These are phyloP conservation scores for Carduelis carduelis DNA, from an alignment of 2,797 vertebrate species.

Conservation along the genomic window DNA sequence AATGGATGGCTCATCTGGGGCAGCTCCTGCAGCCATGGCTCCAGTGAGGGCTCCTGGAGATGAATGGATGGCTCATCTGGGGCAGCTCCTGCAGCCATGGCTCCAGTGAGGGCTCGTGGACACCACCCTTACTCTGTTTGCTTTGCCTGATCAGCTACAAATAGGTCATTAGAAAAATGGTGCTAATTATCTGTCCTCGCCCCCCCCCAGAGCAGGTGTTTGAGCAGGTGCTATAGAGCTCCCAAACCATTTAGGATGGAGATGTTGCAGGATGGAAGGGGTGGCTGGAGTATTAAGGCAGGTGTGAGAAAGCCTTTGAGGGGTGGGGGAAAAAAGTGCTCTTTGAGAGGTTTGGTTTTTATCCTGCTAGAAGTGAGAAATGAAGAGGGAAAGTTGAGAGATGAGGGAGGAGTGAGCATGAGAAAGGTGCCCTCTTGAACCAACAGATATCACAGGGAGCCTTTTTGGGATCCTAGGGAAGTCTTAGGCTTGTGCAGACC, in stretches of 20 bases:
- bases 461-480: not conserved
- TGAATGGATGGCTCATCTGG: not conserved
- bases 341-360: not conserved
- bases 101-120: fast-evolving
- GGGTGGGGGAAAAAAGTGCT: not conserved
- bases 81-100: not conserved
- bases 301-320: not conserved
- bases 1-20: not conserved
- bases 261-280: not conserved
- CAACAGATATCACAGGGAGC: not conserved
- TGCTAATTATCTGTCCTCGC: not conserved
- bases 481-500: not conserved
- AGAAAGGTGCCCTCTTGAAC: not conserved
- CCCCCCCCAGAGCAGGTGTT: not conserved
- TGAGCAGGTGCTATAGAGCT: not conserved
- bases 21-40: not conserved
- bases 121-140: not conserved
- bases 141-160: constrained; percentile 6
- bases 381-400: not conserved
- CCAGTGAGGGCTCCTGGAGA: fast-evolving
- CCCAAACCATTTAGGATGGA: not conserved
- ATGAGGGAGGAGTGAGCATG: not conserved
- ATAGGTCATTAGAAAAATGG: not conserved
- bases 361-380: not conserved
- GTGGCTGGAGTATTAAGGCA: not conserved